Percentiles rank a stretch among this genome's conserved stretches.
Evolutionary conservation across 2,888 invertebrate genomes (phyloP).

Genomic region (Prosapia bicincta): DNA sequence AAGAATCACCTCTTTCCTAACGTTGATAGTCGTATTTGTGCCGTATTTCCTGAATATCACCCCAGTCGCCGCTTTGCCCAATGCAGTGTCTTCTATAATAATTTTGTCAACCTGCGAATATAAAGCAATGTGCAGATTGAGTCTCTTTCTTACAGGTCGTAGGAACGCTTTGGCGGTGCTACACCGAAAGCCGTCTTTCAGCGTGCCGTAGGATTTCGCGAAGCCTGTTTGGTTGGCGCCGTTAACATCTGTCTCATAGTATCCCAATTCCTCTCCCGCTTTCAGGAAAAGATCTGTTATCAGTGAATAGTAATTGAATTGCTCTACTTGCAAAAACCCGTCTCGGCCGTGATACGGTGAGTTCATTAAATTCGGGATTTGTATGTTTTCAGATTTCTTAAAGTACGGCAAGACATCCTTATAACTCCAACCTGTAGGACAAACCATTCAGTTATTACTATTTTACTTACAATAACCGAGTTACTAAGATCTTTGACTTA

Average conservation of each 20-base stretch:
- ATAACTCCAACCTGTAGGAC: conserved; percentile 82
- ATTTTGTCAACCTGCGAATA: conserved; percentile 66
- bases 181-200: conserved; percentile 72
- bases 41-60: conserved; percentile 62
- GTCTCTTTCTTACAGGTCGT: conserved; percentile 60
- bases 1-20: conserved; percentile 75
- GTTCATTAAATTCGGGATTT: conserved; percentile 57
- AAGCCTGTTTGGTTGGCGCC: conserved; percentile 78
- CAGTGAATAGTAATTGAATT: conserved; percentile 66
- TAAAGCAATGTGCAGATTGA: conserved; percentile 70
- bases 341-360: conserved; percentile 65
- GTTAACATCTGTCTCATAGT: conserved; percentile 68
- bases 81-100: conserved; percentile 54
- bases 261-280: conserved; percentile 67
- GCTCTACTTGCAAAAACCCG: conserved; percentile 71
- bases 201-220: conserved; percentile 69
- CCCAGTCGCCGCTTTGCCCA: conserved; percentile 57
- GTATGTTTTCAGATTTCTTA: conserved; percentile 74
- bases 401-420: conserved; percentile 71
- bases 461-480: too few relatives aligned
- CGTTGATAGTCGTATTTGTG: conserved; percentile 51
- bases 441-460: too few relatives aligned
- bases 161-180: conserved; percentile 82
- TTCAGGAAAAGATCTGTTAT: conserved; percentile 65
- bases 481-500: too few relatives aligned